Conservation (phyloP, 2,797 vertebrate species). For the Cichlasoma orientale region DNA sequence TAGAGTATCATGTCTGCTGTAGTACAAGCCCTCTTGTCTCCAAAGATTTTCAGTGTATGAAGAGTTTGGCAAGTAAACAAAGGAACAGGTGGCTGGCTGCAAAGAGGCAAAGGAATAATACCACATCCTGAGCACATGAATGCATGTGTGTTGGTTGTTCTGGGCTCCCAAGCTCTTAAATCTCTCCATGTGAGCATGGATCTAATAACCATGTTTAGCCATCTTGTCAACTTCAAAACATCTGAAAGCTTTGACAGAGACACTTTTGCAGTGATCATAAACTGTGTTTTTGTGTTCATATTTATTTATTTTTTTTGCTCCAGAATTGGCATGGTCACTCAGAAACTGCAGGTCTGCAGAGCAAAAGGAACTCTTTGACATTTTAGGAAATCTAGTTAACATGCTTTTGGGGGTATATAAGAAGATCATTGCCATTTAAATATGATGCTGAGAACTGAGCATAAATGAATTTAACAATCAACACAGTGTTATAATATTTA, state of each 20-base stretch:
- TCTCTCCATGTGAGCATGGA: slow-evolving; percentile 35
- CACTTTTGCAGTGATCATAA: slow-evolving; percentile 3
- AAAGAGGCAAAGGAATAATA: slow-evolving; percentile 64
- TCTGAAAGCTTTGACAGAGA: slow-evolving; percentile 26
- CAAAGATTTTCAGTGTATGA: slow-evolving; percentile 72
- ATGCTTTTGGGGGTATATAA: neutral
- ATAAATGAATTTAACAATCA: neutral
- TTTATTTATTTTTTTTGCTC: neutral
- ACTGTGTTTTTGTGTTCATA: slow-evolving; percentile 24
- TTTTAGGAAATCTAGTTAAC: neutral
- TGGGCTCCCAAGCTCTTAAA: slow-evolving; percentile 25
- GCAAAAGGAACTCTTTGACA: neutral
- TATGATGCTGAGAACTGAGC: neutral
- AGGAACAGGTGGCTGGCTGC: slow-evolving; percentile 74
- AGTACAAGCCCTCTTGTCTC: slow-evolving; percentile 58
- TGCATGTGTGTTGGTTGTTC: slow-evolving; percentile 63
- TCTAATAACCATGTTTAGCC: slow-evolving; percentile 46
- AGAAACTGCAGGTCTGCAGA: neutral
- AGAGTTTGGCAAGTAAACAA: slow-evolving; percentile 74
- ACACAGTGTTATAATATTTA: neutral
- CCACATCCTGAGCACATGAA: slow-evolving; percentile 50
- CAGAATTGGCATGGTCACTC: neutral
- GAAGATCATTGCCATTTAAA: neutral
- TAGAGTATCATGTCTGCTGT: slow-evolving; percentile 65
- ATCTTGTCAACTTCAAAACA: slow-evolving; percentile 39